Evolutionary conservation across 2,888 invertebrate genomes (phyloP).

Genomic region (Rhingia campestris): DNA sequence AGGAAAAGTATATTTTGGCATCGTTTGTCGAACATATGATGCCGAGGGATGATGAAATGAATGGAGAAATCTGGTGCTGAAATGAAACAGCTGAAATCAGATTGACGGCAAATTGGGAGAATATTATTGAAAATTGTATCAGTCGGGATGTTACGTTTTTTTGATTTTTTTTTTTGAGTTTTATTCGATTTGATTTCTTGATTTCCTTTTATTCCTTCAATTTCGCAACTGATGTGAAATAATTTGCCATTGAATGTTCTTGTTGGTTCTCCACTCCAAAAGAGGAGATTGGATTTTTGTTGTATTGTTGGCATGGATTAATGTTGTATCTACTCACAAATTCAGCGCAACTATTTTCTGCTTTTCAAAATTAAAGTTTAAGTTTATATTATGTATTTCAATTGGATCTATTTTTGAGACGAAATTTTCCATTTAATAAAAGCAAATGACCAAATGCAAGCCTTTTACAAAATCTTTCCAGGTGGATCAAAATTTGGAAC

Average conservation of each 20-base stretch:
- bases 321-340: too few species aligned
- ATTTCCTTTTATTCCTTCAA: slow-evolving; percentile 10
- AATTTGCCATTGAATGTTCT: slow-evolving; percentile 4
- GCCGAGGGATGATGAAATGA: slow-evolving; percentile 16
- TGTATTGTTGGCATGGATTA: too few species aligned
- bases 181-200: slow-evolving; percentile 34
- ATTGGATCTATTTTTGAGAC: too few species aligned
- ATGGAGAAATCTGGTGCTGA: slow-evolving; percentile 22
- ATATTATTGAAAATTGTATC: slow-evolving; percentile 30
- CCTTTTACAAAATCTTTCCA: too few species aligned
- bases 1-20: slow-evolving; percentile 11
- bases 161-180: slow-evolving; percentile 1
- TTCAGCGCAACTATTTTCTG: too few species aligned
- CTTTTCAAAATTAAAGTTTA: too few species aligned
- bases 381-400: too few species aligned
- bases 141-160: slow-evolving; percentile 10
- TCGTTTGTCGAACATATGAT: slow-evolving; percentile 22
- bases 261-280: too few species aligned
- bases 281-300: too few species aligned
- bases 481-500: too few species aligned
- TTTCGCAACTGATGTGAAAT: slow-evolving; percentile 9
- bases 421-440: too few species aligned
- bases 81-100: slow-evolving; percentile 42
- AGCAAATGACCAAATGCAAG: too few species aligned
- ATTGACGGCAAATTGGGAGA: slow-evolving; percentile 30